Conservation (phyloP, 2,797 vertebrate genomes). For the Xenopus petersii region DNA sequence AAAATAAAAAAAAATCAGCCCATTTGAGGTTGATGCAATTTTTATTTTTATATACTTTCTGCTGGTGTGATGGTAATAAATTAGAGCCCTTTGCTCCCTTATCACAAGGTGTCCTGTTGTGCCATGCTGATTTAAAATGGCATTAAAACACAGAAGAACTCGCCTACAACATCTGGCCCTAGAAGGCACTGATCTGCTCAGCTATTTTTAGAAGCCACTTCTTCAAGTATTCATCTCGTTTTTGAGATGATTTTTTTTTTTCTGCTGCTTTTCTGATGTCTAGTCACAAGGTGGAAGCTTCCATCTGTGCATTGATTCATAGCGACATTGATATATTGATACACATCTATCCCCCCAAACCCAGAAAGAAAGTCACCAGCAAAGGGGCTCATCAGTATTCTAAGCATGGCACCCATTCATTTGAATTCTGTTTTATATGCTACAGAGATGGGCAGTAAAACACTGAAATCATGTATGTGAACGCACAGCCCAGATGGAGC, state of each 20-base stretch:
- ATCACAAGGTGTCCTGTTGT: neutral
- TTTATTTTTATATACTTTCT: neutral
- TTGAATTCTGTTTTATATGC: too few relatives aligned
- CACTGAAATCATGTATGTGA: too few relatives aligned
- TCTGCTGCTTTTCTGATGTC: too few relatives aligned
- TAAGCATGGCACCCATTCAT: too few relatives aligned
- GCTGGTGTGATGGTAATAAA: neutral
- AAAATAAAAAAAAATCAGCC: neutral
- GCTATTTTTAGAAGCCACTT: conserved; percentile 5
- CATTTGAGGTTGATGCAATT: neutral
- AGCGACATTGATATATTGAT: neutral
- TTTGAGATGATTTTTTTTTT: too few relatives aligned
- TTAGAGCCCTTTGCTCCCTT: neutral
- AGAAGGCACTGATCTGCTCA: neutral
- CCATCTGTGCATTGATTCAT: neutral
- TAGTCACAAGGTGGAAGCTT: neutral
- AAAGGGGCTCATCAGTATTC: neutral
- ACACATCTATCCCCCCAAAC: neutral
- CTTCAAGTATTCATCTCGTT: conserved; percentile 4
- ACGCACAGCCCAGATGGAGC: too few relatives aligned
- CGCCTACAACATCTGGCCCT: neutral
- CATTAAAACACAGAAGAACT: neutral
- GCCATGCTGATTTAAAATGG: neutral
- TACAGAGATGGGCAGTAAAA: too few relatives aligned
- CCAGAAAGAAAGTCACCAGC: neutral